Conservation (phyloP, 2,888 invertebrate species). For the Nemoura dubitans region DNA sequence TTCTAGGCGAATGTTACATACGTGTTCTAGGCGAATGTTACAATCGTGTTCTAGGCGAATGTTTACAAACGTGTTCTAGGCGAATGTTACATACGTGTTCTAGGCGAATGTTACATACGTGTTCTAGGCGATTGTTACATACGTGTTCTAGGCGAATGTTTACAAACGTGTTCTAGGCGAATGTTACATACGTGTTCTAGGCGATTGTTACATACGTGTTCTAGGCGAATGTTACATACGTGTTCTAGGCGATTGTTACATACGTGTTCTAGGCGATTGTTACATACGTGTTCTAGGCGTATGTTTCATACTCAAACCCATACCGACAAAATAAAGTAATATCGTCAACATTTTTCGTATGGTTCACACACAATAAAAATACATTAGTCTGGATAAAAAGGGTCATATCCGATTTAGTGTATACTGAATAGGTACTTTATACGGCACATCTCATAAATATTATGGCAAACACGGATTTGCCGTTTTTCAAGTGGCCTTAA, state of each 20-base stretch:
- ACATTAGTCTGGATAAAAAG: background rate
- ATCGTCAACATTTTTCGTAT: background rate
- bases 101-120: background rate
- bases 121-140: background rate
- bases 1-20: background rate
- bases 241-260: background rate
- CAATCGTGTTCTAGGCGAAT: too few species aligned
- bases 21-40: background rate
- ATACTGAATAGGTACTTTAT: background rate
- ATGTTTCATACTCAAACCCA: background rate
- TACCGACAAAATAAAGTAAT: background rate
- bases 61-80: background rate
- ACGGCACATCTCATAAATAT: background rate
- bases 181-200: background rate
- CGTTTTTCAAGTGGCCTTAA: slow-evolving; percentile 19
- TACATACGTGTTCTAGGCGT: background rate
- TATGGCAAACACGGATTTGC: slow-evolving; percentile 25
- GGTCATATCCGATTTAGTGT: slow-evolving; percentile 1
- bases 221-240: background rate
- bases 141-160: background rate
- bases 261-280: background rate
- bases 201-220: background rate
- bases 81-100: background rate
- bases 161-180: too few species aligned
- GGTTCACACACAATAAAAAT: background rate